These are phyloP conservation scores for Seira sanloemensis DNA, from an alignment of 2,888 invertebrate genomes.

Conservation along the genomic window DNA sequence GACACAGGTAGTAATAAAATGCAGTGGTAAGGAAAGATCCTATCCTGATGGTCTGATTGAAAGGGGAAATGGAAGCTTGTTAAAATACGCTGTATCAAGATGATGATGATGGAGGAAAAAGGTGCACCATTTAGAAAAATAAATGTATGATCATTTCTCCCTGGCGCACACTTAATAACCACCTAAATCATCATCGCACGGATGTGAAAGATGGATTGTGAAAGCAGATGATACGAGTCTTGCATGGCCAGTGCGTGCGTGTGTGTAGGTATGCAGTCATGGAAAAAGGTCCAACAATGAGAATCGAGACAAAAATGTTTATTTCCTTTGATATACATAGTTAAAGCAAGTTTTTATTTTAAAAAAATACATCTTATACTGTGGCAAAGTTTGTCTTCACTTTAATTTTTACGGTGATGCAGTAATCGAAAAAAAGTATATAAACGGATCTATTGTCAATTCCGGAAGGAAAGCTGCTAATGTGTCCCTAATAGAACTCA, in stretches of 20 bases:
- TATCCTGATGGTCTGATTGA: slow-evolving; percentile 16
- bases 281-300: background rate
- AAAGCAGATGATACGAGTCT: slow-evolving; percentile 11
- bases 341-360: too few relatives aligned
- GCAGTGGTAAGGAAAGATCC: slow-evolving; percentile 40
- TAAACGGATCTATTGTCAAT: too few relatives aligned
- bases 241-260: background rate
- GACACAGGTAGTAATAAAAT: slow-evolving; percentile 38
- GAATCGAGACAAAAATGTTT: too few relatives aligned
- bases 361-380: too few relatives aligned
- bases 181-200: background rate
- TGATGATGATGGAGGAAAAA: slow-evolving; percentile 10
- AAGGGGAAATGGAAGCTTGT: background rate
- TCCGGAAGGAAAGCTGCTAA: too few relatives aligned
- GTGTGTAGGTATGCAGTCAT: too few relatives aligned
- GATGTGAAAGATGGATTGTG: background rate
- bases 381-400: too few relatives aligned
- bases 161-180: slow-evolving; percentile 13
- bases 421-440: too few relatives aligned
- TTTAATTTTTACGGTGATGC: too few relatives aligned
- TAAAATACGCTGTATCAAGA: background rate
- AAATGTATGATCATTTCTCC: background rate
- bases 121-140: slow-evolving; percentile 7
- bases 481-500: too few relatives aligned
- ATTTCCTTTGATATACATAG: too few relatives aligned